Evolutionary conservation across 2,113 vertebrate genomes (phyloP).

Genomic region (Charina bottae): DNA sequence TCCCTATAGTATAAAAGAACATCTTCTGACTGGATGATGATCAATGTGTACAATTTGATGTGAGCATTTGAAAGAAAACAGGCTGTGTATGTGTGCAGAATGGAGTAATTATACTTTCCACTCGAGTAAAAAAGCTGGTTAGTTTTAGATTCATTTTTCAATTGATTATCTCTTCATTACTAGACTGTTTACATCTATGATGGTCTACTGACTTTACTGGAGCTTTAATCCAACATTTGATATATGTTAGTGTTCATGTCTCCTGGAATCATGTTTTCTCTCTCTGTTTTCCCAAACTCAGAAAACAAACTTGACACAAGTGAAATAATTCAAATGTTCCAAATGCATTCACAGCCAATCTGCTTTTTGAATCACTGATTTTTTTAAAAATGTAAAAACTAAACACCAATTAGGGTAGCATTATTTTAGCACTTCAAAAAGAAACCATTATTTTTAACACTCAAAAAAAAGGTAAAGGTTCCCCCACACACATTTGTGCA

Average conservation of each 20-base stretch:
- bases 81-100: background rate
- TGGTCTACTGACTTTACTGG: slow-evolving; percentile 17
- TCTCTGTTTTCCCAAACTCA: background rate
- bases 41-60: rapidly evolving
- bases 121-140: background rate
- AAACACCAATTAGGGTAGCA: slow-evolving; percentile 25
- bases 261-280: background rate
- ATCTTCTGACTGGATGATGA: background rate
- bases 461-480: no score
- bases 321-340: slow-evolving; percentile 3
- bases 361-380: slow-evolving; percentile 25
- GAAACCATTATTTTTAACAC: slow-evolving; percentile 28
- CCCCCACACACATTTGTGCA: no score
- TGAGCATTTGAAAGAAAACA: background rate
- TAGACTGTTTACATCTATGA: slow-evolving; percentile 27
- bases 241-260: slow-evolving; percentile 14
- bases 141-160: slow-evolving; percentile 22
- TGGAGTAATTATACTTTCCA: slow-evolving; percentile 28
- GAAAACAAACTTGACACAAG: slow-evolving; percentile 1
- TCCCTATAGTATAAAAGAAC: background rate
- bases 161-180: slow-evolving; percentile 16
- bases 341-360: background rate
- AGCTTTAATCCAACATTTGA: slow-evolving; percentile 12
- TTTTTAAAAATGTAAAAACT: slow-evolving; percentile 12
- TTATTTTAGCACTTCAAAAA: background rate